Evolutionary conservation across 2,888 invertebrate genomes (phyloP), one percentile per base, ranked within the genome.

Genomic region (Agrypnus murinus): DNA sequence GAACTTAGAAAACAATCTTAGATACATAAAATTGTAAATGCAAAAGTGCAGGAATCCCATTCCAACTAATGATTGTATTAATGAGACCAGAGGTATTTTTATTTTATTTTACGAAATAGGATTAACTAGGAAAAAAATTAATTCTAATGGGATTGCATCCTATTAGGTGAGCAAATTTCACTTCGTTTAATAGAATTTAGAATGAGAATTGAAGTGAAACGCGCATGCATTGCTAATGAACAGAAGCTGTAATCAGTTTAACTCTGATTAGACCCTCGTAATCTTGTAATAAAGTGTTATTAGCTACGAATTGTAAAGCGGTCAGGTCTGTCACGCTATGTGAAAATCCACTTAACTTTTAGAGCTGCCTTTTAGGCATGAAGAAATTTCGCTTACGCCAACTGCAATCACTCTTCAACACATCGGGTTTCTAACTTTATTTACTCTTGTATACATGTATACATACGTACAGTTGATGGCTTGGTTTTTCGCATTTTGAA

Each of bases 261-360:
- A 48, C 66, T 71, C 71, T 71, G 71, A 71, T 71, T 66, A 71
- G 66, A 63, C 71, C 71, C 71, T 63, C 71, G 71, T 67, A 71
- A 71, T 71, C 71, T 71, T 66, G 66, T 71, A 71, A 71, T 71
- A 71, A 71, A 71, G 66, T 66, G 71, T 71, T 71, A 71, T 67
- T 71, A 71, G 63, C 57, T 70, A 50, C 53, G 62, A 70, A 66
- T 70, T 65, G 70, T 64, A 59, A 67, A 58, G 63, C 50, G 64
- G 66, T 64, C 70, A 57, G 53, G 65, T 50, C 60, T 57, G 66
- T 71, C 66, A 71, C 71, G 66, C 63, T 32, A 70, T 57, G 60
- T 62, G 65, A 65, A 70, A 59, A 65, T 64, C 46, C 69, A 43
- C 53, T 57, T 64, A 69, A 68, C 53, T 43, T 58, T 46, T 34